Evolutionary conservation across 2,797 vertebrate genomes (phyloP).

Genomic region (Echiichthys vipera): DNA sequence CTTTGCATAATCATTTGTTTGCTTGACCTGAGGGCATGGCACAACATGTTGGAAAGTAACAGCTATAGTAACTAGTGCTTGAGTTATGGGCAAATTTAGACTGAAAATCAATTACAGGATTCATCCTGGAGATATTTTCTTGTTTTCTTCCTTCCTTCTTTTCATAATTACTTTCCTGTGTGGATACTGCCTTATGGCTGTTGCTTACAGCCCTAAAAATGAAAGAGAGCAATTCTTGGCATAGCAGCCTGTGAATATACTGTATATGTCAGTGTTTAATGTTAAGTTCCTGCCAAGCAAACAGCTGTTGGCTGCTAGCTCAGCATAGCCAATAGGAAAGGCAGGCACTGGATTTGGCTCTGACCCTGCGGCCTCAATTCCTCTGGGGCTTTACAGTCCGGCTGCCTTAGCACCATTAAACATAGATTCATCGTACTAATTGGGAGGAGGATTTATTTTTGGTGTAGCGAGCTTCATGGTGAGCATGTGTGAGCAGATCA

Average conservation of each 20-base stretch:
- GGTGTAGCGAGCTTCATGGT: background rate
- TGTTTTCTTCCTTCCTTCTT: conserved; percentile 17
- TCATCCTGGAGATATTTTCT: conserved; percentile 17
- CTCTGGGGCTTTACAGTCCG: conserved; percentile 38
- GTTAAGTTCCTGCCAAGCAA: conserved; percentile 44
- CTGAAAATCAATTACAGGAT: conserved; percentile 13
- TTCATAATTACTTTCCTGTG: background rate
- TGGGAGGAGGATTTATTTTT: conserved; percentile 29
- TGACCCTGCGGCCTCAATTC: conserved; percentile 39
- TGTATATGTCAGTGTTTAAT: conserved; percentile 48
- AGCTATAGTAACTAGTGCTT: conserved; percentile 1
- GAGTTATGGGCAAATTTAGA: conserved; percentile 20
- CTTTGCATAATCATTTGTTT: conserved; percentile 20
- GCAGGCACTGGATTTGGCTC: conserved; percentile 46
- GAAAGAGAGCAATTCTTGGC: conserved; percentile 4
- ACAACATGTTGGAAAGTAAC: conserved; percentile 20
- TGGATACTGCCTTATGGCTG: background rate
- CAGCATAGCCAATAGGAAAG: conserved; percentile 20
- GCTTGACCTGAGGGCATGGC: background rate
- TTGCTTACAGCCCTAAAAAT: conserved; percentile 19
- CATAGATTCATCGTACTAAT: conserved; percentile 25
- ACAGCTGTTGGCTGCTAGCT: conserved; percentile 58
- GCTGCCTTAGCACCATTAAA: conserved; percentile 36
- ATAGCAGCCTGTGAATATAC: conserved; percentile 30
- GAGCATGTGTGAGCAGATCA: conserved; percentile 3